Percentiles rank a stretch among this genome's conserved stretches.
Conservation (phyloP, 2,797 vertebrate species). For the Brotula barbata region DNA sequence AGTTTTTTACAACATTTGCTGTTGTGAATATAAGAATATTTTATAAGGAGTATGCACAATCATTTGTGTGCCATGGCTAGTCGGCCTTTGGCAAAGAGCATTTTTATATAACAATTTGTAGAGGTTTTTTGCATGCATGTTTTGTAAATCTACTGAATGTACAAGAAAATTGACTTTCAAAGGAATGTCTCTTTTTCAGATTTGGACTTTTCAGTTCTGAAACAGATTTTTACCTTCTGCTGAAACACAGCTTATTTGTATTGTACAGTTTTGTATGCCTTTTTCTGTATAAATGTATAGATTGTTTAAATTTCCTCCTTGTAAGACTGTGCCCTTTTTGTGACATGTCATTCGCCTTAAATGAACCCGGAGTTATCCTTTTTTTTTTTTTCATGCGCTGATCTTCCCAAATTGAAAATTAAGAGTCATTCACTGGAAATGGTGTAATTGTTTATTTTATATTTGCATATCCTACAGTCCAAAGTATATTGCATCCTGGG, state of each 20-base stretch:
- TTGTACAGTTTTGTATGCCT: slow-evolving; percentile 59
- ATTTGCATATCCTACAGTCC: too few relatives aligned
- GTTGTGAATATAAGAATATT: slow-evolving; percentile 21
- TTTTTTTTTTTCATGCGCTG: too few relatives aligned
- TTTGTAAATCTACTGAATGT: slow-evolving; percentile 44
- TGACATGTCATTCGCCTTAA: too few relatives aligned
- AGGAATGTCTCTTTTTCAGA: background rate
- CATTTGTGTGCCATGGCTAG: slow-evolving; percentile 50
- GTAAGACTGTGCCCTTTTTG: slow-evolving; percentile 12
- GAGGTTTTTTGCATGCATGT: slow-evolving; percentile 37
- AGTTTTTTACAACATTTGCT: slow-evolving; percentile 17
- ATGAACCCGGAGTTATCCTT: too few relatives aligned
- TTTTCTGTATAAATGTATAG: slow-evolving; percentile 74
- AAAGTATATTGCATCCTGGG: background rate
- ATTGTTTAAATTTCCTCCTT: slow-evolving; percentile 27
- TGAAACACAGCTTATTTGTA: slow-evolving; percentile 28
- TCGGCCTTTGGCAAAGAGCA: slow-evolving; percentile 32
- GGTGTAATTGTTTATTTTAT: too few relatives aligned
- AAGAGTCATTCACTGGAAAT: too few relatives aligned
- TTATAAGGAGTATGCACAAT: slow-evolving; percentile 33
- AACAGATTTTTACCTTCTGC: slow-evolving; percentile 24
- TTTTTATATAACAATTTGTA: slow-evolving; percentile 27
- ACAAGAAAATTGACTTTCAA: slow-evolving; percentile 17
- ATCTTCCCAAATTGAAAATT: too few relatives aligned
- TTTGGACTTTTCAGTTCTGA: slow-evolving; percentile 5